phyloP scores from a whole-genome alignment of 2,797 vertebrate genomes.

The Cuniculus paca region DNA sequence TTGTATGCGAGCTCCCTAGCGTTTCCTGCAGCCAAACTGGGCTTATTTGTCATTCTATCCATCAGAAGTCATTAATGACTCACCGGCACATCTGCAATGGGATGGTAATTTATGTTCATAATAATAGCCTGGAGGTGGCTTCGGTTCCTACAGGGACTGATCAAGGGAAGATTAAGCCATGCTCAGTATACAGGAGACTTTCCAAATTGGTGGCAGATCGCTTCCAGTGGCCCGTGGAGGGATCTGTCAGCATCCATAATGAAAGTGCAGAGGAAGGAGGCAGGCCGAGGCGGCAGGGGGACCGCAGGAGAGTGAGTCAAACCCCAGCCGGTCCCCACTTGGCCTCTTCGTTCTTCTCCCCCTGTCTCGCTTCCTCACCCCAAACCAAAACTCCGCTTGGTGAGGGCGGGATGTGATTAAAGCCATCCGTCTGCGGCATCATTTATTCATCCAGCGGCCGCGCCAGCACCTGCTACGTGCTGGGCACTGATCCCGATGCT shows the following conservation, averaged over 20 bases:
- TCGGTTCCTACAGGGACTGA: constrained; percentile 4
- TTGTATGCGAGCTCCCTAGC: not conserved
- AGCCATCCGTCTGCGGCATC: not conserved
- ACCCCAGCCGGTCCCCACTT: not conserved
- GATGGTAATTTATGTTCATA: constrained; percentile 18
- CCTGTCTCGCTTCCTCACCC: not conserved
- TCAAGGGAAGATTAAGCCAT: not conserved
- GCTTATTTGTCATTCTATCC: constrained; percentile 20
- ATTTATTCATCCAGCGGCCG: not conserved
- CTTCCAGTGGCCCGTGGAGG: not conserved
- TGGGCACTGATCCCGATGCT: not conserved
- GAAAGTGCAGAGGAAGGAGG: not conserved
- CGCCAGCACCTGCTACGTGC: not conserved
- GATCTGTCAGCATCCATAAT: constrained; percentile 7
- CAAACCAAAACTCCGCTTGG: not conserved
- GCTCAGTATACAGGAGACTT: not conserved
- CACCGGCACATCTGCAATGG: not conserved
- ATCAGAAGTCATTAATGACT: constrained; percentile 36
- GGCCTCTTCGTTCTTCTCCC: not conserved
- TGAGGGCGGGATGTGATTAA: not conserved
- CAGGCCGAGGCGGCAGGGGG: accelerated
- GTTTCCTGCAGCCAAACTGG: not conserved
- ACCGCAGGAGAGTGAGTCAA: not conserved
- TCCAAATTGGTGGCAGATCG: not conserved
- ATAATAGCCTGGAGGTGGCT: constrained; percentile 13